phyloP scores from a whole-genome alignment of 2,113 vertebrate species.

The Gavia stellata region DNA sequence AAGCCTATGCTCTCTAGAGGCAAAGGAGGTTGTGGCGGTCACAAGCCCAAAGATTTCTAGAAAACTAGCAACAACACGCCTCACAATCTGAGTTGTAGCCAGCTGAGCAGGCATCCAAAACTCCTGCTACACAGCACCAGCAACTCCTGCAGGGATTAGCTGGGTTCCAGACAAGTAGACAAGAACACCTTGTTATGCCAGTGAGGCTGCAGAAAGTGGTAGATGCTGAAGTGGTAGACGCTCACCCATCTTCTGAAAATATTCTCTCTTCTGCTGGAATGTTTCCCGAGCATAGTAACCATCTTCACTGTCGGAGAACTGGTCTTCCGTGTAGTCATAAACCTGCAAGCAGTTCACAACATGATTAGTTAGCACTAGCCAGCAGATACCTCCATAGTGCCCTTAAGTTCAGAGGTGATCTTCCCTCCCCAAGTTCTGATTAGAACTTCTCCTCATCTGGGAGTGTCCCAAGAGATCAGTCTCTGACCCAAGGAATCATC shows the following conservation, averaged over 20 bases:
- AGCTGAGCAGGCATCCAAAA: neutral
- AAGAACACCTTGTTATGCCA: neutral
- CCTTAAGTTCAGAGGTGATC: neutral
- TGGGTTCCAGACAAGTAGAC: neutral
- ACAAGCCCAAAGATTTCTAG: neutral
- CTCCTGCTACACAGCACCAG: neutral
- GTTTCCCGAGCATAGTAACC: slow-evolving; percentile 42
- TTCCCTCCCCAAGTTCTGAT: neutral
- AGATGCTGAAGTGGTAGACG: neutral
- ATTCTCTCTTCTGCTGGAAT: slow-evolving; percentile 83
- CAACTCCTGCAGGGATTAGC: neutral
- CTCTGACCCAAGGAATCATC: neutral
- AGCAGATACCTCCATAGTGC: neutral
- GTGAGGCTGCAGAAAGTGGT: neutral
- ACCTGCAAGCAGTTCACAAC: neutral
- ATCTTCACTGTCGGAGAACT: neutral
- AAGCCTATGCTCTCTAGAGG: neutral
- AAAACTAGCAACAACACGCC: neutral
- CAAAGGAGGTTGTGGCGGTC: neutral
- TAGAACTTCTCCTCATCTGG: neutral
- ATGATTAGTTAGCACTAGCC: neutral
- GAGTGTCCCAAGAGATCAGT: neutral
- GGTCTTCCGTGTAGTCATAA: neutral
- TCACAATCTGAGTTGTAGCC: neutral
- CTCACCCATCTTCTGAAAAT: slow-evolving; percentile 90